These are phyloP conservation scores for Boloria euphrosyne DNA, from an alignment of 2,888 invertebrate genomes.

Conservation along the genomic window DNA sequence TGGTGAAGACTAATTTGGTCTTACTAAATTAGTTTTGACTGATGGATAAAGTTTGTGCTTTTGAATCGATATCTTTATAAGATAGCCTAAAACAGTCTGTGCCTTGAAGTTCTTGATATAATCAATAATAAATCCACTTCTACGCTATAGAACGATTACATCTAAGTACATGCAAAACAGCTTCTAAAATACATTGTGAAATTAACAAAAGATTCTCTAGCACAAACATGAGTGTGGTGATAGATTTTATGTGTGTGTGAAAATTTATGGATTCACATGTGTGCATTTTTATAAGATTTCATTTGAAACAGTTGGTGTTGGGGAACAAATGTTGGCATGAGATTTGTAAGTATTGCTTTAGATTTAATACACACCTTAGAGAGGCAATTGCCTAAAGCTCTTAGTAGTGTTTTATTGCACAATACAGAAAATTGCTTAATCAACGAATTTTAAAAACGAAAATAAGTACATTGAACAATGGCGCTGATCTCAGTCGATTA, in stretches of 20 bases:
- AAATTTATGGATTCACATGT: constrained; percentile 51
- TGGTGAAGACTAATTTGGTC: constrained; percentile 56
- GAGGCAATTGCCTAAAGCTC: constrained; percentile 42
- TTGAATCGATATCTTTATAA: constrained; percentile 54
- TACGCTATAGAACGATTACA: constrained; percentile 14
- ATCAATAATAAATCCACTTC: constrained; percentile 24
- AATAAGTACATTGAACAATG: constrained; percentile 35
- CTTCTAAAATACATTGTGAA: constrained; percentile 21
- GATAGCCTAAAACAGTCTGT: constrained; percentile 43
- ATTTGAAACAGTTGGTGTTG: constrained; percentile 74
- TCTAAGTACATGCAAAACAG: constrained; percentile 14
- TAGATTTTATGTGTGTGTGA: constrained; percentile 56
- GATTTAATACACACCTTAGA: constrained; percentile 49
- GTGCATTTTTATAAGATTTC: constrained; percentile 61
- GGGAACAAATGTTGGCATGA: constrained; percentile 72
- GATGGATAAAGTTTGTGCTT: constrained; percentile 69
- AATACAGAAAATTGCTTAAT: constrained; percentile 31
- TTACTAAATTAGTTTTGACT: constrained; percentile 55
- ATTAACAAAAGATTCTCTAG: constrained; percentile 53
- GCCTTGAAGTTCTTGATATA: constrained; percentile 43
- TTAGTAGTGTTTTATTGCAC: constrained; percentile 40
- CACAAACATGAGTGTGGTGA: constrained; percentile 64
- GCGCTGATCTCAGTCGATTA: constrained; percentile 48
- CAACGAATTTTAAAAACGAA: constrained; percentile 20
- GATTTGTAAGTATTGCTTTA: constrained; percentile 70